Percentiles rank a stretch among this genome's conserved stretches.
phyloP scores from a whole-genome alignment of 2,797 vertebrate species.

The Acanthis flammea region DNA sequence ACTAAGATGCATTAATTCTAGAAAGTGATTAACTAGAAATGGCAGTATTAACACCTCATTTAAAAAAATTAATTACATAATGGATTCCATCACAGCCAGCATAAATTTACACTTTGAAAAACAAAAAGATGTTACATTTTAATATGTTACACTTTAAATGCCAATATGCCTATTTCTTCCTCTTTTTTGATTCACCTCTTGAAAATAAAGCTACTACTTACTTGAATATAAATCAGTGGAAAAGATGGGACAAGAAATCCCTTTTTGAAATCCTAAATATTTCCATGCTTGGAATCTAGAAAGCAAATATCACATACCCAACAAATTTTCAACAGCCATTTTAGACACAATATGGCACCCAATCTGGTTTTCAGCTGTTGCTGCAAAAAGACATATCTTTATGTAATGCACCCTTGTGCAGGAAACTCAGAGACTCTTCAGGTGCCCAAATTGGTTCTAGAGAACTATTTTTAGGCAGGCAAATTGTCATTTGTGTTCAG shows the following conservation, averaged over 20 bases:
- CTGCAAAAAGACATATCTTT: background rate
- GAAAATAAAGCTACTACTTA: background rate
- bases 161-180: background rate
- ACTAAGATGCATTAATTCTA: background rate
- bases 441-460: background rate
- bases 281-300: background rate
- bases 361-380: background rate
- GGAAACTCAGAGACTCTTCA: background rate
- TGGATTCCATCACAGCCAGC: background rate
- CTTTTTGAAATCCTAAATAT: background rate
- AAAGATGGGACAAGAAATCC: background rate
- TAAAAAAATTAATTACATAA: background rate
- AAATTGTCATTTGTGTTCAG: background rate
- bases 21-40: background rate
- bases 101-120: background rate
- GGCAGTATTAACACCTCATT: background rate
- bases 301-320: background rate
- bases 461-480: background rate
- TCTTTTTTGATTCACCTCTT: background rate
- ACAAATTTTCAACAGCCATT: background rate
- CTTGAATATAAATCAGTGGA: background rate
- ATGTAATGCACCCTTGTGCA: background rate
- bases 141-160: background rate
- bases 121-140: background rate
- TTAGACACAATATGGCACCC: background rate